Percentiles rank a stretch among this genome's conserved stretches.
These are phyloP conservation scores for Nipponacmea schrenckii DNA, from an alignment of 2,888 invertebrate genomes.

Conservation along the genomic window DNA sequence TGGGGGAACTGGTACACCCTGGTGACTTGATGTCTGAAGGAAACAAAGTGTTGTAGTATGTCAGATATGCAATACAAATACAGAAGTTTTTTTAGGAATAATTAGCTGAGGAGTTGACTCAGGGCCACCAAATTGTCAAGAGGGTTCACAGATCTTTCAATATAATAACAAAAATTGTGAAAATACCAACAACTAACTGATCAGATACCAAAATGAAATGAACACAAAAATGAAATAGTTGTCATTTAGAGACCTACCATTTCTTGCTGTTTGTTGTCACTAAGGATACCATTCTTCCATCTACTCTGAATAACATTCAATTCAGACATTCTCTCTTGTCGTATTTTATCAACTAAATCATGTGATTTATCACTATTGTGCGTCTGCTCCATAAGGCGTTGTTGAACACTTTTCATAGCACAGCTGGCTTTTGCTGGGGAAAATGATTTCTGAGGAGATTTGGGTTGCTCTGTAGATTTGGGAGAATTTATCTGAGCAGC, in stretches of 20 bases:
- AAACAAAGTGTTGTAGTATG: background rate
- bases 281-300: constrained; percentile 60
- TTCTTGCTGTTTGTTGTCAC: constrained; percentile 30
- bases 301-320: constrained; percentile 62
- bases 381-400: constrained; percentile 57
- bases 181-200: no score
- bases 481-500: constrained; percentile 38
- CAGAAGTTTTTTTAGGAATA: background rate
- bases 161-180: no score
- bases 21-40: background rate
- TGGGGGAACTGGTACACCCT: constrained; percentile 13
- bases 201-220: no score
- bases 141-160: no score
- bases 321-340: constrained; percentile 63
- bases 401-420: constrained; percentile 62
- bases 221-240: no score
- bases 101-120: background rate
- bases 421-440: constrained; percentile 52
- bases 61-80: background rate
- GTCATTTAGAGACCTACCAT: constrained; percentile 1
- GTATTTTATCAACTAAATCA: constrained; percentile 59
- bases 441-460: constrained; percentile 15
- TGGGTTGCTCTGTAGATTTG: background rate
- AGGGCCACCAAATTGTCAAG: background rate
- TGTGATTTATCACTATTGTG: constrained; percentile 53